Conservation (phyloP, 1,140 invertebrate genomes). For the Cydia splendana region DNA sequence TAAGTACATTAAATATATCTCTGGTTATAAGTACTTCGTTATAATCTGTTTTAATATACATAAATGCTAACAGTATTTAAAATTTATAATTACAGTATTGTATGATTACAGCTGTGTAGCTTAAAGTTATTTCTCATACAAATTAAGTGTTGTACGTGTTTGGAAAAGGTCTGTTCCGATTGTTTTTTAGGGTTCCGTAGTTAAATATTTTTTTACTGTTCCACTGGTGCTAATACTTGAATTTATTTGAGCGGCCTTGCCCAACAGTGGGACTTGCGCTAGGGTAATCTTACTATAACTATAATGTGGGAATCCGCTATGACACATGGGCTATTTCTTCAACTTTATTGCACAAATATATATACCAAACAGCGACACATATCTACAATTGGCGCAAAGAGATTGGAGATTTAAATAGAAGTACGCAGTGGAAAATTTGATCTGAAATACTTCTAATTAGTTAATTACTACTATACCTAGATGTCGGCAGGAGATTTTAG, state of each 20-base stretch:
- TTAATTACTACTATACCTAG: too few species aligned
- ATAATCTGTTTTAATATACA: not conserved
- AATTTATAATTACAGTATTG: not conserved
- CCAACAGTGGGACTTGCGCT: not conserved
- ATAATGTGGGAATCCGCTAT: not conserved
- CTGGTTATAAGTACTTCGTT: too few species aligned
- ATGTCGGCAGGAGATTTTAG: too few species aligned
- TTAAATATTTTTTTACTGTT: not conserved
- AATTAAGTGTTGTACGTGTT: not conserved
- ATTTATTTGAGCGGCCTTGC: conserved; percentile 3
- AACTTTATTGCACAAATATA: not conserved
- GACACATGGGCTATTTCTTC: not conserved
- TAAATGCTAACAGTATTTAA: conserved; percentile 6
- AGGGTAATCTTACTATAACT: not conserved
- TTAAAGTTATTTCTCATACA: too few species aligned
- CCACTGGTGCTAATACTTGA: conserved; percentile 14
- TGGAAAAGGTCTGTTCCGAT: not conserved
- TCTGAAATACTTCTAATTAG: too few species aligned
- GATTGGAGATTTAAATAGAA: too few species aligned
- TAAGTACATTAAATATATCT: too few species aligned
- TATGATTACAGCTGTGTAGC: too few species aligned
- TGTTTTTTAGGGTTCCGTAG: too few species aligned
- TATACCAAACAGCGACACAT: too few species aligned
- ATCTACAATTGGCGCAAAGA: too few species aligned
- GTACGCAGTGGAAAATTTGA: too few species aligned